Evolutionary conservation across 2,797 vertebrate genomes (phyloP).

Genomic region (Pseudochirops corinnae): DNA sequence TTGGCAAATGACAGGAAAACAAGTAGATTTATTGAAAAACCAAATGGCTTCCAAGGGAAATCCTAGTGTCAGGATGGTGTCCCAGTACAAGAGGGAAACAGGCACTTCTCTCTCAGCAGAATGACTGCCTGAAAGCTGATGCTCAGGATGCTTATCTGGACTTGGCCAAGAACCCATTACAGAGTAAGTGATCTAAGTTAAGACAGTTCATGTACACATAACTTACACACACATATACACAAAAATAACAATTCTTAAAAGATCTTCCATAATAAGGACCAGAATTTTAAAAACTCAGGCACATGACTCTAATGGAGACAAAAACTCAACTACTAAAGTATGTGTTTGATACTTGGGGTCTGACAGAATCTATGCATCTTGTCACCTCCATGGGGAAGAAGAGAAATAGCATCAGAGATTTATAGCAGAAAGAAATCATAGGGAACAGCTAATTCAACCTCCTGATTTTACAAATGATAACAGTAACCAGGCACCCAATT

Average conservation of each 20-base stretch:
- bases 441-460: not conserved
- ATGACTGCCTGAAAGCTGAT: conserved; percentile 32
- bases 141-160: not conserved
- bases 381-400: not conserved
- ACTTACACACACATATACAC: not conserved
- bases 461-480: not conserved
- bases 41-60: conserved; percentile 10
- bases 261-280: not conserved
- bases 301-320: not conserved
- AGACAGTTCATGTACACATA: not conserved
- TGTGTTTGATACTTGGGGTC: not conserved
- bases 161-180: not conserved
- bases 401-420: not conserved
- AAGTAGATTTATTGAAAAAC: conserved; percentile 37
- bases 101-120: conserved; percentile 48
- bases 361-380: not conserved
- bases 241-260: not conserved
- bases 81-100: not conserved
- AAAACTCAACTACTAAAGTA: not conserved
- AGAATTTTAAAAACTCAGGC: not conserved
- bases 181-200: not conserved
- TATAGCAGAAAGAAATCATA: not conserved
- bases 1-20: conserved; percentile 63
- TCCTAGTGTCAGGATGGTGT: conserved; percentile 1
- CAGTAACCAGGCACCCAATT: not conserved